These are phyloP conservation scores for Iselma pallidipennis DNA, from an alignment of 2,888 invertebrate genomes.

Conservation along the genomic window DNA sequence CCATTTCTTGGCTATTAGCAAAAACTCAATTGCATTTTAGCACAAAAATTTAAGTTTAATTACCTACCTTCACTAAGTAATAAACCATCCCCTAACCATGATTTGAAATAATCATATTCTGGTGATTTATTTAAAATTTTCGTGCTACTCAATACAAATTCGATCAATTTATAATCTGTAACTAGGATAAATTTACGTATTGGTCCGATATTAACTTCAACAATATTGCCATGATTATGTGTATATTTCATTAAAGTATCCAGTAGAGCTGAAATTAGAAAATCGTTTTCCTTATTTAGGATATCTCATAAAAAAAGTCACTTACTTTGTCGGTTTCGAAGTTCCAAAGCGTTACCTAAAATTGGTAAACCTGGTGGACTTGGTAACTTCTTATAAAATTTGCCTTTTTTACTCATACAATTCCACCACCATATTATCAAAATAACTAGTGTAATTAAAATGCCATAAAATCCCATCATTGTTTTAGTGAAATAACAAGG, in stretches of 20 bases:
- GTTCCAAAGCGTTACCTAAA: too few relatives aligned
- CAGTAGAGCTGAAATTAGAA: conserved; percentile 1
- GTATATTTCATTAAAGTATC: background rate
- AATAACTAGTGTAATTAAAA: too few relatives aligned
- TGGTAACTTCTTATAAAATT: conserved; percentile 24
- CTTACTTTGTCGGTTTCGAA: background rate
- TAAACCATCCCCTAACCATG: conserved; percentile 29
- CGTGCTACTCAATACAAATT: conserved; percentile 22
- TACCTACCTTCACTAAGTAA: conserved; percentile 20
- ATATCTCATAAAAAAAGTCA: background rate
- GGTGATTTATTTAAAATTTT: conserved; percentile 19
- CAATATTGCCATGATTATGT: background rate
- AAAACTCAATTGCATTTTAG: conserved; percentile 26
- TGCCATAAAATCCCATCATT: too few relatives aligned
- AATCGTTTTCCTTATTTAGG: background rate
- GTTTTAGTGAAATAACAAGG: too few relatives aligned
- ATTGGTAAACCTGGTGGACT: too few relatives aligned
- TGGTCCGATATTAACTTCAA: too few relatives aligned
- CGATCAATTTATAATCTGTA: too few relatives aligned
- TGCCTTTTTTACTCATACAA: too few relatives aligned
- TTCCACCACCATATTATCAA: too few relatives aligned
- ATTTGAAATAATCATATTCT: conserved; percentile 16
- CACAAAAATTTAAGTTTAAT: background rate
- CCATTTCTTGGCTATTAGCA: conserved; percentile 69
- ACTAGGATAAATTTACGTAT: too few relatives aligned